Evolutionary conservation across 2,113 vertebrate genomes (phyloP), one percentile per base, ranked within the genome.

Genomic region (Nicator chloris): DNA sequence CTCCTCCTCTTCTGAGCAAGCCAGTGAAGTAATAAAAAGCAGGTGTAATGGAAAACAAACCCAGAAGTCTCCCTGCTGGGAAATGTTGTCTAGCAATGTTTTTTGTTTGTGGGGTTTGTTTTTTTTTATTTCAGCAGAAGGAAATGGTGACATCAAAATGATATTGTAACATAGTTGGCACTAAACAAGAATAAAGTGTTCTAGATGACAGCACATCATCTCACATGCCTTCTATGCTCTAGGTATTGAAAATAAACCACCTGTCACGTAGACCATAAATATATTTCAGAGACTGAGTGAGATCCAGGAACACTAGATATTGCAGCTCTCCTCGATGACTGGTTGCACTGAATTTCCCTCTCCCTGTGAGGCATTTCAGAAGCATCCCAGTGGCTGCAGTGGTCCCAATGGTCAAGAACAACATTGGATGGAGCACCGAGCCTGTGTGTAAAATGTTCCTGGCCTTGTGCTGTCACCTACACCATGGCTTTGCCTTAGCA

Each of bases 161-260:
- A 96, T 97, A 96, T 96, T 96, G 95, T 97, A 97, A 83, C 92
- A 80, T 65, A 84, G 85, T 93, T 97, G 97, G 93, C 94, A 96
- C 91, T 71, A 91, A 97, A 93, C 54, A 92, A 92, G 90, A 45
- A 94, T 97, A 96, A 97, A 94, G 66, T 93, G 95, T 78, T 42
- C 42, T 87, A 95, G 94, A 89, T 97, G 95, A 96, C 97, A 97
- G 95, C 96, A 97, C 69, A 86, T 95, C 80, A 88, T 86, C 82
- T 90, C 88, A 81, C 86, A 92, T 94, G 90, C 93, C 56, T 96
- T 94, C 83, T 90, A 6, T 35, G n/a, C 90, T 88, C 65, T 64
- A 81, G 69, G 72, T 93, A 72, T 84, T 93, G 93, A 95, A 96
- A 97, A 96, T 90, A 95, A 96, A 89, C 86, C 49, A 42, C 61